Conservation (phyloP, 2,888 invertebrate genomes). For the Lumbricus terrestris region DNA sequence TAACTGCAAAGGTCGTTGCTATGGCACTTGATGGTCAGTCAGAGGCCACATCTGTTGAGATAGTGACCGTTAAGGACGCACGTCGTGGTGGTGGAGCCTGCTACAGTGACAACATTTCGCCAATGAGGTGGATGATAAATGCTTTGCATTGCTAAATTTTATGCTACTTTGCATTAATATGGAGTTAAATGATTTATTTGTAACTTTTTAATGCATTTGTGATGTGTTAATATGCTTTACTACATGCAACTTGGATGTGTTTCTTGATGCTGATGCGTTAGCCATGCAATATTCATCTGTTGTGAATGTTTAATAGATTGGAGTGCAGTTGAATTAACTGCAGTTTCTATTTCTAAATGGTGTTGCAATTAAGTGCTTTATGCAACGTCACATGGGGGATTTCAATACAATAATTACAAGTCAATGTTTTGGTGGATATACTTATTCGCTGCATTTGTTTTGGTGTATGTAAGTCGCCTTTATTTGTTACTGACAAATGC, state of each 20-base stretch:
- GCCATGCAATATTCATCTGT: not conserved
- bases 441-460: not conserved
- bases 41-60: conserved; percentile 4
- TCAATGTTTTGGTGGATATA: not conserved
- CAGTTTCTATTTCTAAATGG: no score
- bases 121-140: not conserved
- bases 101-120: conserved; percentile 10
- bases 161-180: not conserved
- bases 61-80: not conserved
- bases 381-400: not conserved
- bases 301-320: not conserved
- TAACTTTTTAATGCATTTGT: no score
- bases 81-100: not conserved
- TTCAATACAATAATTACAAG: not conserved
- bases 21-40: not conserved
- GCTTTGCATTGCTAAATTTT: not conserved
- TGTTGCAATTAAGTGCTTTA: no score
- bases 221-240: no score
- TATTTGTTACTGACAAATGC: not conserved
- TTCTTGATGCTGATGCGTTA: not conserved
- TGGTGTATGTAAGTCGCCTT: not conserved
- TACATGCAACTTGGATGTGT: not conserved
- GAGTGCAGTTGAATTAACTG: not conserved
- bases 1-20: conserved; percentile 19
- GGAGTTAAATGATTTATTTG: no score